Evolutionary conservation across 1,140 invertebrate species (phyloP), one percentile per base, ranked within the genome.

Genomic region (Hermetia illucens): DNA sequence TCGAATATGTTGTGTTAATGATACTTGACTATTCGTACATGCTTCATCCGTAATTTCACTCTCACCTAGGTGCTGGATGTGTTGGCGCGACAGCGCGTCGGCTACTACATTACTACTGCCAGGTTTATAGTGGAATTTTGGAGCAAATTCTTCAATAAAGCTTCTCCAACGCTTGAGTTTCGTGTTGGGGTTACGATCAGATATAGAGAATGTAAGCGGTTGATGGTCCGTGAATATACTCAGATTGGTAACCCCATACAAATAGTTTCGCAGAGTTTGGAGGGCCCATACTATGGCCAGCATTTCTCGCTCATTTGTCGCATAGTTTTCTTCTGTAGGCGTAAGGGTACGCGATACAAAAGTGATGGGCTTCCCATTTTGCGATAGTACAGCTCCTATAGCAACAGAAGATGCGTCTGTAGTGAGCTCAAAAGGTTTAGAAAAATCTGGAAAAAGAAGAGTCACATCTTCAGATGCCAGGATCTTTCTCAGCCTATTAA

Each of bases 191-290:
- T 69, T 58, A 47, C 65, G 69, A 2, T 61, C 44, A 13, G 38
- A 46, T 24, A 36, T n/a, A n/a, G 69, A 40, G 56, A 60, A 70
- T 20, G 36, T 46, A 24, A 71, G 46, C 1, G 62, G 58, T 44
- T 55, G 54, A 39, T 71, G 67, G 42, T 73, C 69, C 0, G 66
- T 70, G n/a, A 56, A 32, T 2, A 69, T 58, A 16, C 32, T 53
- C 38, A 72, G 69, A 24, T 58, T 48, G 35, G 38, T 51, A 34
- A 33, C 12, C 21, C 58, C 60, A 40, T 53, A 58, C 2, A 71
- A 38, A 45, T 64, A 72, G 13, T 52, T 52, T 39, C 57, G 24
- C 41, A 66, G 69, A 27, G 65, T 46, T 41, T 66, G 53, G 2
- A 62, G 46, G 2, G 56, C 57, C 53, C 55, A 65, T 1, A 72